A percentile compares a stretch with the other conserved stretches of the same genome.
These are phyloP conservation scores for Romanogobio albipinnatus DNA, from an alignment of 2,113 vertebrate genomes.

Conservation along the genomic window DNA sequence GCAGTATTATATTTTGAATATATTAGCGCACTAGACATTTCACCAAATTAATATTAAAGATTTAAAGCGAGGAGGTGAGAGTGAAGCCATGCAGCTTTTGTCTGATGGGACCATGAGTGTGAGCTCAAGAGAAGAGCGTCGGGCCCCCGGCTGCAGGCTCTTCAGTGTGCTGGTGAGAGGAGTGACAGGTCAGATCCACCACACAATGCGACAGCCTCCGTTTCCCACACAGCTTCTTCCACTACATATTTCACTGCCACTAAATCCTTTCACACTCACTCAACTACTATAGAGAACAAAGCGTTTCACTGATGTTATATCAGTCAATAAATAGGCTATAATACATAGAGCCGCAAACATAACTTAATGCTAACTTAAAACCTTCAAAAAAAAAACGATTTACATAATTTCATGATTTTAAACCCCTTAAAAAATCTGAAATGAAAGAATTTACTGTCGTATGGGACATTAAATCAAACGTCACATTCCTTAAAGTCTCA, in stretches of 20 bases:
- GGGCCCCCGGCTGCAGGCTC: conserved; percentile 37
- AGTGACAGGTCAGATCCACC: conserved; percentile 30
- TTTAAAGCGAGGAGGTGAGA: not conserved
- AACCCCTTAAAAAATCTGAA: not conserved
- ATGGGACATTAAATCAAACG: not conserved
- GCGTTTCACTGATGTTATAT: not conserved
- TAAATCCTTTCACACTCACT: conserved; percentile 1
- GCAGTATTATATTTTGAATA: not conserved
- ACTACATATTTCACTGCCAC: conserved; percentile 4
- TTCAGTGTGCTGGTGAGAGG: conserved; percentile 38
- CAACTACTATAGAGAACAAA: not conserved
- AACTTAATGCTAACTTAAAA: not conserved
- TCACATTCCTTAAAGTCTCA: not conserved
- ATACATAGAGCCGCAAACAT: not conserved
- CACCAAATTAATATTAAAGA: not conserved
- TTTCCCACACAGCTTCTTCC: conserved; percentile 45
- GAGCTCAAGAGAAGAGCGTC: conserved; percentile 14
- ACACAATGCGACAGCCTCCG: conserved; percentile 34
- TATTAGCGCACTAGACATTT: not conserved
- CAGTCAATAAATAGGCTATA: not conserved
- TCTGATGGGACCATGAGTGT: conserved; percentile 50
- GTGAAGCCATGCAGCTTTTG: conserved; percentile 16
- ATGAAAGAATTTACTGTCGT: not conserved
- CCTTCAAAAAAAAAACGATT: not conserved
- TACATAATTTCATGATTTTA: not conserved